A percentile compares a stretch with the other conserved stretches of the same genome.
These are phyloP conservation scores for Girardinus metallicus DNA, from an alignment of 2,797 vertebrate genomes.

Conservation along the genomic window DNA sequence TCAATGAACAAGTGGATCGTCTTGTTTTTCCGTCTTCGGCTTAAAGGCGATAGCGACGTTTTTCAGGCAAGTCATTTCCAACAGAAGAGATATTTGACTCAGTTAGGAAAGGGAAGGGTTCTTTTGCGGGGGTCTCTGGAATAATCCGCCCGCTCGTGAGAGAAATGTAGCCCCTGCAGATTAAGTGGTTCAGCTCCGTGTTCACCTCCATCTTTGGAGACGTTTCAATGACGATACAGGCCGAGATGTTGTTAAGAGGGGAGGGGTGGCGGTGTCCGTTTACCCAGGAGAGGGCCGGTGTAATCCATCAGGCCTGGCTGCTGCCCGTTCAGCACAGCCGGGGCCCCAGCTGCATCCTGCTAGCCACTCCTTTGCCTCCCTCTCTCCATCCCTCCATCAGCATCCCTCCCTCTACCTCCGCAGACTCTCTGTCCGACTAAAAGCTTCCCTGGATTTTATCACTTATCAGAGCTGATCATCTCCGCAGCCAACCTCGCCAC, in stretches of 20 bases:
- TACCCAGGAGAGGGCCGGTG: conserved; percentile 78
- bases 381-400: conserved; percentile 31
- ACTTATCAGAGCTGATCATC: conserved; percentile 44
- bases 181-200: conserved; percentile 79
- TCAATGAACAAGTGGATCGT: conserved; percentile 75
- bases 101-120: conserved; percentile 62
- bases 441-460: conserved; percentile 39
- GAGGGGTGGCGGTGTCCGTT: conserved; percentile 76
- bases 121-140: conserved; percentile 60
- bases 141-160: conserved; percentile 56
- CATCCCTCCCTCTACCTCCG: conserved; percentile 46
- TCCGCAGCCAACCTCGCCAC: conserved; percentile 23
- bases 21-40: conserved; percentile 64
- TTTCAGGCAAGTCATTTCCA: conserved; percentile 63
- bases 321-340: conserved; percentile 70
- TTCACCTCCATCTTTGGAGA: conserved; percentile 80
- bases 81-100: conserved; percentile 72
- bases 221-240: conserved; percentile 81
- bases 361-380: conserved; percentile 53
- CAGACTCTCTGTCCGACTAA: conserved; percentile 26
- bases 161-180: conserved; percentile 71
- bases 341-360: conserved; percentile 63
- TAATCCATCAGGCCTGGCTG: conserved; percentile 80
- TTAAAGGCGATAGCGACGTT: conserved; percentile 58
- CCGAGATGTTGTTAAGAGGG: conserved; percentile 75